Base-by-base conservation (phyloP, 2,797 vertebrate genomes). In the Danionella dracula region DNA sequence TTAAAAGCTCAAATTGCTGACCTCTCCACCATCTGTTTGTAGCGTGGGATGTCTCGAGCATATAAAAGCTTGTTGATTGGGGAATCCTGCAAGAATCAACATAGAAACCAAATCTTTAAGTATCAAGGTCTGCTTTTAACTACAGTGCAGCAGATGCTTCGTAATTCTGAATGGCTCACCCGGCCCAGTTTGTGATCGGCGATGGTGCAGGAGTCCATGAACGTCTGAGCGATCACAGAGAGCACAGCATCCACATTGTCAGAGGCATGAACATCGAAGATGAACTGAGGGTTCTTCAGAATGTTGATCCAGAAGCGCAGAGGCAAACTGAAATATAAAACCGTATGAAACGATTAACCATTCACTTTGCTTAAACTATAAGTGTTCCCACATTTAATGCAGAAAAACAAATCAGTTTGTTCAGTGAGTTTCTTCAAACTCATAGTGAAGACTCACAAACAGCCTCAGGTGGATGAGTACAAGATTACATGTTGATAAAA, bases 1-100 rank as follows among this genome's bases (percentile, higher is more conserved):
- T n/a, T n/a, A n/a, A n/a, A n/a, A n/a, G n/a, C n/a, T n/a, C n/a
- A n/a, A n/a, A n/a, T n/a, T n/a, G 4, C 85, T 83, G 83, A 98
- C 96, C 93, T 94, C 86, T 98, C 96, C 71, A 98, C 96, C 96
- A 98, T 97, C 88, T 93, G 93, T 75, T 98, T 98, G 87, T 98
- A 98, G 56, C 95, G 94, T 27, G 95, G 95, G 86, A 98, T 98
- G 83, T 98, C 96, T 71, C 96, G 90, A 72, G 96, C 96, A 13
- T 98, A 98, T 48, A 98, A 85, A 81, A 98, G 89, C 86, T 98
- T 98, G 89, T 98, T 98, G 89, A 98, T 98, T 1, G 96, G 96
- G 31, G 96, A 98, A 78, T 98, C 96, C 96, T 98, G 74, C 2
- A 44, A 19, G 74, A 58, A 20, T 56, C 66, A 62, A 46, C 12